A percentile compares a stretch with the other conserved stretches of the same genome.
Conservation (phyloP, 2,888 invertebrate genomes). For the Hemithea aestivaria region DNA sequence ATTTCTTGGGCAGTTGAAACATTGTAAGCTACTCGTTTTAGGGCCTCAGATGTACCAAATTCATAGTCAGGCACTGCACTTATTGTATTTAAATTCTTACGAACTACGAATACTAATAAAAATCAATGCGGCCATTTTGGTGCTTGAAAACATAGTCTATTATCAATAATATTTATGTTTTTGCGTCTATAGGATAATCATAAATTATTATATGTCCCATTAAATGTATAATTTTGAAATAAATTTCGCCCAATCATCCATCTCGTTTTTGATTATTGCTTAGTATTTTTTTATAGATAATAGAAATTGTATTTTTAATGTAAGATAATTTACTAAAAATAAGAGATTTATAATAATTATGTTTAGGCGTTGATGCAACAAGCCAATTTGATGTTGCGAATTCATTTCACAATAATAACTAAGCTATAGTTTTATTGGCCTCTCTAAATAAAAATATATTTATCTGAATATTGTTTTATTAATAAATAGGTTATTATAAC, state of each 20-base stretch:
- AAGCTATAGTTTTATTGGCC: constrained; percentile 62
- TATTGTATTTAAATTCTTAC: constrained; percentile 32
- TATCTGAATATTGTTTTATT: constrained; percentile 41
- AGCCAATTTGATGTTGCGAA: constrained; percentile 50
- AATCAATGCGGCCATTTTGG: constrained; percentile 56
- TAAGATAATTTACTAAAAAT: constrained; percentile 49
- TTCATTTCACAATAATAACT: constrained; percentile 48
- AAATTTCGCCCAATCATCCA: constrained; percentile 53
- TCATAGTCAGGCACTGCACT: constrained; percentile 16
- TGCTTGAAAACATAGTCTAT: constrained; percentile 43
- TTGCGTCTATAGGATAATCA: constrained; percentile 5
- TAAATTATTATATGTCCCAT: constrained; percentile 18
- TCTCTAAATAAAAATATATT: constrained; percentile 74
- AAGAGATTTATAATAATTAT: constrained; percentile 47
- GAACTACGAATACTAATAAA: constrained; percentile 31
- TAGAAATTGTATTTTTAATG: constrained; percentile 47
- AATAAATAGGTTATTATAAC: constrained; percentile 18
- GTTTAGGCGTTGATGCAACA: constrained; percentile 48
- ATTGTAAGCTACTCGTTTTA: too few species aligned
- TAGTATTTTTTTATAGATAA: constrained; percentile 51
- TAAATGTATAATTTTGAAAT: constrained; percentile 32
- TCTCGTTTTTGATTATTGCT: constrained; percentile 55
- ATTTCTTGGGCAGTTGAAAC: too few species aligned
- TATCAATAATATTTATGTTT: constrained; percentile 10
- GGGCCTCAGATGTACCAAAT: not conserved